phyloP scores from a whole-genome alignment of 2,888 invertebrate genomes.

The Xanthostigma xanthostigma region DNA sequence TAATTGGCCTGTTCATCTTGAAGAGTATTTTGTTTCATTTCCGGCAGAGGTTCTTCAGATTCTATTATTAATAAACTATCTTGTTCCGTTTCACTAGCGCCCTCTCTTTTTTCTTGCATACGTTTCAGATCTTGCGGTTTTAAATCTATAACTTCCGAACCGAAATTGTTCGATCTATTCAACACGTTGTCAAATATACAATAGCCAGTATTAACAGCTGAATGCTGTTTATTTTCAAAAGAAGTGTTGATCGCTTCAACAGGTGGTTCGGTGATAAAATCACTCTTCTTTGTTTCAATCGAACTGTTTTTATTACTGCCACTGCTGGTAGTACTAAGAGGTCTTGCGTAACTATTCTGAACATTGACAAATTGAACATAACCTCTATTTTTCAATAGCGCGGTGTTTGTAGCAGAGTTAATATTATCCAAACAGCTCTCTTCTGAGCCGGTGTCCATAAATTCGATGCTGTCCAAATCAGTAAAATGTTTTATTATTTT shows the following conservation, averaged over 20 bases:
- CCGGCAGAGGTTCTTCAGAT: constrained; percentile 27
- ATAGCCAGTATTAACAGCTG: constrained; percentile 23
- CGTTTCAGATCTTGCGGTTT: constrained; percentile 21
- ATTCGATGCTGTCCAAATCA: constrained; percentile 70
- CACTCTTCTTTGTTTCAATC: no score
- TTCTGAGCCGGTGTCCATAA: constrained; percentile 74
- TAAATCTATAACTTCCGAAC: constrained; percentile 20
- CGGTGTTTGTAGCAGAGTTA: constrained; percentile 35
- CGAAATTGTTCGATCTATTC: constrained; percentile 16
- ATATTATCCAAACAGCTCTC: constrained; percentile 50
- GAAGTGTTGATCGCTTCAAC: constrained; percentile 17
- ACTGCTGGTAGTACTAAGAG: no score
- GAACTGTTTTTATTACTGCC: no score
- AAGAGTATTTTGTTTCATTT: constrained; percentile 41
- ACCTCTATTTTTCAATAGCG: constrained; percentile 42
- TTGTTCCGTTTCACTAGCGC: constrained; percentile 33
- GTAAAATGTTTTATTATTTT: constrained; percentile 28
- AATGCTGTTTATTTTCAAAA: constrained; percentile 22
- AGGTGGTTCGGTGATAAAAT: not conserved
- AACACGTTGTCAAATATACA: constrained; percentile 20
- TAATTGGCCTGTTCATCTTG: constrained; percentile 19
- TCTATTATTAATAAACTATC: constrained; percentile 41
- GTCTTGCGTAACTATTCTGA: constrained; percentile 8
- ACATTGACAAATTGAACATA: constrained; percentile 50
- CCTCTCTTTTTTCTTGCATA: constrained; percentile 19